phyloP scores from a whole-genome alignment of 2,888 invertebrate species.

The Acleris literana region DNA sequence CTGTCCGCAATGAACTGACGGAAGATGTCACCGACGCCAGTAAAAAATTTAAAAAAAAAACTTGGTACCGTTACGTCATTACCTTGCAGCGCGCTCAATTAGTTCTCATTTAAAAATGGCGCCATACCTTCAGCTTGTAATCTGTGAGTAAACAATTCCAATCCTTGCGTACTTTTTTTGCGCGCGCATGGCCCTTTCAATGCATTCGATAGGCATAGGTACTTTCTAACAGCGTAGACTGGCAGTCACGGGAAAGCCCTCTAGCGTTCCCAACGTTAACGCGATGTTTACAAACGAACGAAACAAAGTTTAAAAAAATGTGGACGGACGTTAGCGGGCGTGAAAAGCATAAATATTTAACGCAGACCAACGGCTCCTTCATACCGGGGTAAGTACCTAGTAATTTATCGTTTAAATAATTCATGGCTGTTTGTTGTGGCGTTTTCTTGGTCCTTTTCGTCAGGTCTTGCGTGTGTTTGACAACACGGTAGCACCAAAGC shows the following conservation, averaged over 20 bases:
- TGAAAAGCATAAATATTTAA: constrained; percentile 84
- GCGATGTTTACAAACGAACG: constrained; percentile 18
- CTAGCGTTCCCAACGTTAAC: constrained; percentile 17
- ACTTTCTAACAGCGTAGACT: constrained; percentile 5
- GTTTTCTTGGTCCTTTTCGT: background rate
- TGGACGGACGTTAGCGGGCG: constrained; percentile 85
- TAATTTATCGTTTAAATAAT: constrained; percentile 18
- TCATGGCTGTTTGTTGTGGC: background rate
- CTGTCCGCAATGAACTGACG: too few relatives aligned
- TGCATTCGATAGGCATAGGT: constrained; percentile 32
- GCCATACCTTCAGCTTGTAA: background rate
- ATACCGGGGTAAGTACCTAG: constrained; percentile 85
- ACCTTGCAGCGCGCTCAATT: too few relatives aligned
- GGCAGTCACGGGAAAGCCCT: constrained; percentile 29
- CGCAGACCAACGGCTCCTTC: constrained; percentile 84
- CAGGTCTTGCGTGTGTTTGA: too few relatives aligned
- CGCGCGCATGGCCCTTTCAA: constrained; percentile 36
- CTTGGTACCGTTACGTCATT: too few relatives aligned
- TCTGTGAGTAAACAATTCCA: background rate
- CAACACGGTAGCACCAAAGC: too few relatives aligned
- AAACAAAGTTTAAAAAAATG: constrained; percentile 65
- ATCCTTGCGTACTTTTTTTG: constrained; percentile 26
- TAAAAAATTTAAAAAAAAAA: too few relatives aligned
- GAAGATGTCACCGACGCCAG: too few relatives aligned
- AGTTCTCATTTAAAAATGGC: background rate